Evolutionary conservation across 2,888 invertebrate genomes (phyloP).

Genomic region (Macroteleia sp.): DNA sequence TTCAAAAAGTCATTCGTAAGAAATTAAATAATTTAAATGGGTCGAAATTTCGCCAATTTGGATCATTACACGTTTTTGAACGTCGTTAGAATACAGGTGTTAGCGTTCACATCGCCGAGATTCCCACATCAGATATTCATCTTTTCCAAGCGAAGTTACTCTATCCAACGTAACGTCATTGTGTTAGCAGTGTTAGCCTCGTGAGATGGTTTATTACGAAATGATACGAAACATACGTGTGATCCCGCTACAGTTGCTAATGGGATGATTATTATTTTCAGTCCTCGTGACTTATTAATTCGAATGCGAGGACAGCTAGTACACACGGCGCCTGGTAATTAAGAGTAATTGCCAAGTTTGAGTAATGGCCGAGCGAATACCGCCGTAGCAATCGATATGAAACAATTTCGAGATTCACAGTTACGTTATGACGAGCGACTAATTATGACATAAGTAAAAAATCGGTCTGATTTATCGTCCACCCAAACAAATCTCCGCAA

Average conservation of each 20-base stretch:
- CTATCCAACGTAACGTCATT: conserved; percentile 75
- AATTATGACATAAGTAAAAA: too few relatives aligned
- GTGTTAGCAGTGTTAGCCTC: conserved; percentile 72
- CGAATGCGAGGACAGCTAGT: conserved; percentile 14
- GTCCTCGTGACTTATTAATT: conserved; percentile 47
- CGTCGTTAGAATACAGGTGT: conserved; percentile 40
- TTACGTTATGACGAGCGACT: too few relatives aligned
- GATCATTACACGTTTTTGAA: conserved; percentile 54
- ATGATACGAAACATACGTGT: conserved; percentile 67
- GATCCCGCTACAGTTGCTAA: conserved; percentile 45
- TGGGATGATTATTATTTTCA: conserved; percentile 43
- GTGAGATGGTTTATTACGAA: conserved; percentile 77
- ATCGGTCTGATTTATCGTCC: too few relatives aligned
- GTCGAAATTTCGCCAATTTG: too few relatives aligned
- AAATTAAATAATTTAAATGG: too few relatives aligned
- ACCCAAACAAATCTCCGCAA: too few relatives aligned
- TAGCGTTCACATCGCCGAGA: conserved; percentile 62
- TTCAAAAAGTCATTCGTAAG: too few relatives aligned
- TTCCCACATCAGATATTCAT: conserved; percentile 69
- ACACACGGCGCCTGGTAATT: conserved; percentile 30
- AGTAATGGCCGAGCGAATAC: conserved; percentile 29
- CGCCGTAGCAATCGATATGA: conserved; percentile 12
- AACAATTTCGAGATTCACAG: conserved; percentile 35
- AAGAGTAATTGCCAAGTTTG: conserved; percentile 41
- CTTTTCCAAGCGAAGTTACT: conserved; percentile 60